Base-by-base conservation (phyloP, 2,888 invertebrate genomes). In the Dinocampus coccinellae region DNA sequence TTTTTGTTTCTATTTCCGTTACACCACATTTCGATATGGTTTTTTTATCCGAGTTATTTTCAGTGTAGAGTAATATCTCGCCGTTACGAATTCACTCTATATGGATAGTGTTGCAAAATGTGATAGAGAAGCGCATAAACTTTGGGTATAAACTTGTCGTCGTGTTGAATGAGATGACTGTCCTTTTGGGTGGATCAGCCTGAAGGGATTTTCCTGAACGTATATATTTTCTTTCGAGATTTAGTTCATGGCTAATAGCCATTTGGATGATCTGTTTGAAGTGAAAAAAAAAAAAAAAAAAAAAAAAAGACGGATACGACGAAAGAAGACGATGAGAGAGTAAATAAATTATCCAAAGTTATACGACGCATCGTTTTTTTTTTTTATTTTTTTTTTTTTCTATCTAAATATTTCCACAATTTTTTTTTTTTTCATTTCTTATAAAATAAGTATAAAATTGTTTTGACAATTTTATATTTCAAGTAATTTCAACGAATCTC, bases 11-110 rank as follows among this genome's bases (percentile, higher is more conserved):
- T 6, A 39, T 26, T 57, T 57, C 26, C 16, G 34, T 22, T 10
- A 13, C 58, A 58, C 33, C n/a, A 57, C 58, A 58, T 58, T 33
- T 33, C 34, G 58, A 58, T 58, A 58, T 16, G 33, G 58, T 29
- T 16, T 58, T 53, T 57, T 26, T 7, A n/a, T 29, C 3, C 16
- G 20, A 20, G 13, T 58, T 58, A 58, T 24, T 29, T 58, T 34
- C 33, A 47, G 16, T 34, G 58, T 33, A 34, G 58, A 58, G 34
- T 7, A 9, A 16, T 33, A 29, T 29, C 29, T 29, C 29, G 3
- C 3, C 7, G 7, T 29, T 3, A 33, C 26, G 20, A 58, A 16
- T 58, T 9, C 16, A 42, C 4, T 47, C 9, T 47, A n/a, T 47
- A n/a, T n/a, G n/a, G n/a, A n/a, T 7, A 47, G 47, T 7, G 16